Percentiles rank a stretch among this genome's conserved stretches.
phyloP scores from a whole-genome alignment of 2,888 invertebrate species.

The Andrena marginata region DNA sequence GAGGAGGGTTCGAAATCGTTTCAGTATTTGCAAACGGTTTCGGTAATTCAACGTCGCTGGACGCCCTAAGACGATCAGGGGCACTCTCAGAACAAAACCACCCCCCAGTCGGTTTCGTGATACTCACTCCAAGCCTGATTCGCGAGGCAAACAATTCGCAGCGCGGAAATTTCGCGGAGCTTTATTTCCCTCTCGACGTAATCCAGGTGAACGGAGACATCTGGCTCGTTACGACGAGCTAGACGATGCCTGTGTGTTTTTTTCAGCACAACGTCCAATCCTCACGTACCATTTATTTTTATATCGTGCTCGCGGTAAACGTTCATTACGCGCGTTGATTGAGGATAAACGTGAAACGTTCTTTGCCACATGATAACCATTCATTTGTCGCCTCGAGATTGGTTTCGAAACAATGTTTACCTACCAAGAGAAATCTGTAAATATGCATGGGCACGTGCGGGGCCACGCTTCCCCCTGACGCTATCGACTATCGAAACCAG shows the following conservation, averaged over 20 bases:
- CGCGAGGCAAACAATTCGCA: constrained; percentile 55
- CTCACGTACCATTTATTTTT: constrained; percentile 45
- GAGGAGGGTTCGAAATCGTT: not conserved
- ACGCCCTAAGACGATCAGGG: constrained; percentile 63
- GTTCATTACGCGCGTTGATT: constrained; percentile 29
- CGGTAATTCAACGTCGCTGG: constrained; percentile 48
- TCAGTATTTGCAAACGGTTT: constrained; percentile 40
- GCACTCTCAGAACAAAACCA: constrained; percentile 45
- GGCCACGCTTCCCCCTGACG: not conserved
- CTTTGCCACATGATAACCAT: constrained; percentile 24
- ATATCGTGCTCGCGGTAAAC: constrained; percentile 28
- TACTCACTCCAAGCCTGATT: constrained; percentile 45
- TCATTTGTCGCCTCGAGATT: constrained; percentile 40
- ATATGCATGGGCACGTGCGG: constrained; percentile 62
- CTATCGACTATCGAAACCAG: constrained; percentile 47
- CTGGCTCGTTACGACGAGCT: constrained; percentile 22
- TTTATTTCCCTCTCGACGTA: constrained; percentile 20
- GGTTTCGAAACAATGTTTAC: constrained; percentile 52
- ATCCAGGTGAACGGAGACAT: constrained; percentile 59
- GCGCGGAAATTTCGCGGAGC: constrained; percentile 17
- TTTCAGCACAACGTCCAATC: constrained; percentile 32
- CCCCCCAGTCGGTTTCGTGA: constrained; percentile 43
- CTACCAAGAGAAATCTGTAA: constrained; percentile 30
- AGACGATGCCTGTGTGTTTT: not conserved
- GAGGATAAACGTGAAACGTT: constrained; percentile 15